Base-by-base conservation (phyloP, 2,113 vertebrate species). In the Cyprinodon brontotheroides region DNA sequence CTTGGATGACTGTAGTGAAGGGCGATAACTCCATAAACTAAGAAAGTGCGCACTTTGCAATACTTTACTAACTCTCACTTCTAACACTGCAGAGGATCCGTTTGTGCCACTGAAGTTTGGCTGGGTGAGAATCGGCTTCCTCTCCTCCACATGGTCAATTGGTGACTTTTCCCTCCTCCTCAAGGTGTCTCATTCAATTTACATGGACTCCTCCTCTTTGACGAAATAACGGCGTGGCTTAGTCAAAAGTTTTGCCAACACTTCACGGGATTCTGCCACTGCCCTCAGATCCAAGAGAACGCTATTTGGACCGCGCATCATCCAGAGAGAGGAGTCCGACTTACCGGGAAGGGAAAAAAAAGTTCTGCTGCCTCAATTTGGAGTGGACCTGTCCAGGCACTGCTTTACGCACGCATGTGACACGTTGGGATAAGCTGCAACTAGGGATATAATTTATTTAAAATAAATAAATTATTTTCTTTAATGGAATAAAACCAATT, bases 151-250 rank as follows among this genome's bases (percentile, higher is more conserved):
- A 53, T 43, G 60, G 63, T 38, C 82, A 82, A 87, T 82, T 89
- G 66, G 73, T 65, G 47, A 0, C 60, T 50, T 38, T 22, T 7
- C 53, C 77, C 75, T 69, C 87, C 84, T 78, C 80, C 73, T 60
- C 45, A 81, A 89, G 83, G 85, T 92, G 89, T 89, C 91, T 87
- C 92, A 93, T 86, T 93, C 91, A 93, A 86, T 94, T 91, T 59
- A 82, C 85, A 83, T 76, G 89, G 83, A 75, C 95, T 95, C 97
- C 97, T 96, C 97, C 93, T 93, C 95, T 95, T 91, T 91, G 96
- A 96, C 96, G 96, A 95, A 96, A 96, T 96, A 95, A 95, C 94
- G 94, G 95, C 93, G 95, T 95, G 95, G 94, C 95, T 95, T 93
- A 87, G 91, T 91, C 94, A 94, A 94, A 95, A 95, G 96, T 92